phyloP scores from a whole-genome alignment of 2,113 vertebrate species.

The Hemibagrus wyckioides region DNA sequence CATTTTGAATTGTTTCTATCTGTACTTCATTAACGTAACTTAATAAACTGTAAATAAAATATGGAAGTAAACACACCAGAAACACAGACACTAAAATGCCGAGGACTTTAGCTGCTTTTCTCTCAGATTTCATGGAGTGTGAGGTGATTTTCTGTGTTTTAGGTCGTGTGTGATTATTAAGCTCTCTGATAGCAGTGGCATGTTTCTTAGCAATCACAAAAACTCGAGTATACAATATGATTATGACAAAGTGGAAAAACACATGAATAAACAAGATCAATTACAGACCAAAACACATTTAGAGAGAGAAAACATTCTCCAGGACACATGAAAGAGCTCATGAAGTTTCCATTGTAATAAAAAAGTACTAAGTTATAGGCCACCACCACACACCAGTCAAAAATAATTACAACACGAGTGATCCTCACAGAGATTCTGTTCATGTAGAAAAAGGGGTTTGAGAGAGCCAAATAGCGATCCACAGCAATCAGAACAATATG shows the following conservation, averaged over 20 bases:
- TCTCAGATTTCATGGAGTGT: conserved; percentile 35
- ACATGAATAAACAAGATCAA: conserved; percentile 50
- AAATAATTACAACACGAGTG: neutral
- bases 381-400: conserved; percentile 15
- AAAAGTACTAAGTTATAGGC: conserved; percentile 37
- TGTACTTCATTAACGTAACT: neutral
- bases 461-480: conserved; percentile 48
- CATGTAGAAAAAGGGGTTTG: conserved; percentile 44
- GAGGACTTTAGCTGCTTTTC: conserved; percentile 48
- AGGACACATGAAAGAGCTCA: conserved; percentile 45
- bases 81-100: conserved; percentile 50
- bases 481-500: conserved; percentile 41
- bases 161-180: neutral
- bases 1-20: neutral
- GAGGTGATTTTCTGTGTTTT: neutral
- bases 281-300: conserved; percentile 11
- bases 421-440: conserved; percentile 27
- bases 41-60: conserved; percentile 27
- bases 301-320: conserved; percentile 18
- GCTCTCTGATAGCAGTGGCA: conserved; percentile 54
- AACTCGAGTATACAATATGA: conserved; percentile 33
- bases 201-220: conserved; percentile 51
- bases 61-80: conserved; percentile 41
- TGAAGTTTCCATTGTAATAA: conserved; percentile 38
- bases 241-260: conserved; percentile 43